These are phyloP conservation scores for Oscheius myriophilus DNA, from an alignment of 2,888 invertebrate genomes.

Conservation along the genomic window DNA sequence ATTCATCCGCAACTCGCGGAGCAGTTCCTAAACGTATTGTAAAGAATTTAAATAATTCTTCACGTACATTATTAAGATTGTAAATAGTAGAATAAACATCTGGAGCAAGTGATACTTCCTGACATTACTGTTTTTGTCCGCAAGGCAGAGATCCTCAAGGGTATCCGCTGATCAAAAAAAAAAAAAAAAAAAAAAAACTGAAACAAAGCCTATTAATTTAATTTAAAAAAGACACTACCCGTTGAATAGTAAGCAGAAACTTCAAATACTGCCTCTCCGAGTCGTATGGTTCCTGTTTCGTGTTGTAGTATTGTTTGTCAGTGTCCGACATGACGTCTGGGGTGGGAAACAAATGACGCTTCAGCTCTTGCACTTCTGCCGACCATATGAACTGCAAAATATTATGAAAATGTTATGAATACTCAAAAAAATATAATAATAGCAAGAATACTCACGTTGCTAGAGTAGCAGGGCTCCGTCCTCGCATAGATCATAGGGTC, in stretches of 20 bases:
- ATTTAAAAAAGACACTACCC: constrained; percentile 31
- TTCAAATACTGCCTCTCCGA: constrained; percentile 49
- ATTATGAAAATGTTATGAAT: no score
- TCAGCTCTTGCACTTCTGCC: constrained; percentile 11
- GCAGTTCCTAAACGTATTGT: constrained; percentile 30
- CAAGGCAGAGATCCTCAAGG: constrained; percentile 21
- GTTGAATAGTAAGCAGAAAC: constrained; percentile 38
- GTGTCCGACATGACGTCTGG: not conserved
- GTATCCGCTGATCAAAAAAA: no score
- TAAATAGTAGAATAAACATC: constrained; percentile 45
- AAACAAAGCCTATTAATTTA: constrained; percentile 11
- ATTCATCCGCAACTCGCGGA: constrained; percentile 20
- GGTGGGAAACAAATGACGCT: constrained; percentile 11
- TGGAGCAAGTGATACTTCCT: constrained; percentile 30
- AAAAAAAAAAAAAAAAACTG: constrained; percentile 49
- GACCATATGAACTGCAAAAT: constrained; percentile 12
- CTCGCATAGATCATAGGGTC: not conserved
- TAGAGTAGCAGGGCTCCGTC: constrained; percentile 14
- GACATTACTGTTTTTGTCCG: constrained; percentile 15
- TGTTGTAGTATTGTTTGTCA: constrained; percentile 23
- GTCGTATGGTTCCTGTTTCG: constrained; percentile 51
- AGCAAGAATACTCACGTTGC: not conserved
- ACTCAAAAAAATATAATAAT: no score
- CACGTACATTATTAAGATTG: constrained; percentile 44
- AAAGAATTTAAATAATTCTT: not conserved